Percentiles rank a stretch among this genome's conserved stretches.
These are phyloP conservation scores for Pocillopora verrucosa DNA, from an alignment of 64 coral and sea anemone species.

Conservation along the genomic window DNA sequence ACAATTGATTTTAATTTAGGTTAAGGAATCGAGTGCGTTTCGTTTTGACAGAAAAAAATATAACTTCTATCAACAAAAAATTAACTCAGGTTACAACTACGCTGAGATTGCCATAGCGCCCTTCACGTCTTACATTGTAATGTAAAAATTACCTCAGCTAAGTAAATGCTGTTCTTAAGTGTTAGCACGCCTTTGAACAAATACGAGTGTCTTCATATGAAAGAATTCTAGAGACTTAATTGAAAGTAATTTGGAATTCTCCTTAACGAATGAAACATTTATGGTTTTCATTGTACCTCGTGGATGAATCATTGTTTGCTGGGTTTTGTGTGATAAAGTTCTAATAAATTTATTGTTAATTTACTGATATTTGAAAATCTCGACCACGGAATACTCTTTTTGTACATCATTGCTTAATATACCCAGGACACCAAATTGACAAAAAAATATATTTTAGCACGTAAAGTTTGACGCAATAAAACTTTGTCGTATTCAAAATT, in stretches of 20 bases:
- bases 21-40: not conserved
- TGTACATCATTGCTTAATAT: not conserved
- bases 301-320: not conserved
- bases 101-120: not conserved
- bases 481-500: no score
- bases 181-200: not conserved
- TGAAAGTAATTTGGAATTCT: slow-evolving; percentile 10
- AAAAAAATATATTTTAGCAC: not conserved
- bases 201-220: slow-evolving; percentile 11
- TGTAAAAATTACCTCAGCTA: slow-evolving; percentile 10
- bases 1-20: not conserved
- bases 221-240: slow-evolving; percentile 15
- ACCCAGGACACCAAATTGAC: not conserved
- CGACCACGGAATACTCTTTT: not conserved
- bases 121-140: not conserved
- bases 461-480: not conserved
- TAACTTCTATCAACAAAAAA: slow-evolving; percentile 1
- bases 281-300: not conserved
- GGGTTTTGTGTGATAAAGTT: not conserved
- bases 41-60: not conserved
- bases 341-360: slow-evolving; percentile 18
- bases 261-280: slow-evolving; percentile 12
- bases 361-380: not conserved
- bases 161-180: slow-evolving; percentile 31
- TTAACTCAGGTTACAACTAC: not conserved